Evolutionary conservation across 1,140 invertebrate genomes (phyloP).

Genomic region (Aleiodes sp.): DNA sequence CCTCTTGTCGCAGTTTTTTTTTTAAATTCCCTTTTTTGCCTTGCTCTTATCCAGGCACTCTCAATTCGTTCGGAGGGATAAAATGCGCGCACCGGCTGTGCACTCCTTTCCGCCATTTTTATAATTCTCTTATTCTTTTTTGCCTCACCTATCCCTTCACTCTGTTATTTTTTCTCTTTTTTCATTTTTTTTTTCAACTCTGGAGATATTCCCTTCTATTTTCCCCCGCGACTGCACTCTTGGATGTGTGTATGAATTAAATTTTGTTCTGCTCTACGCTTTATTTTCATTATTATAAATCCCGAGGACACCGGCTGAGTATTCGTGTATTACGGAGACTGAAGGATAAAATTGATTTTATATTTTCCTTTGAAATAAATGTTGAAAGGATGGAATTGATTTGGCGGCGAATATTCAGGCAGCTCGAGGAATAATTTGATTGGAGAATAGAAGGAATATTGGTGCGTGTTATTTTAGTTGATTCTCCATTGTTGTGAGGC

Average conservation of each 20-base stretch:
- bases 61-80: background rate
- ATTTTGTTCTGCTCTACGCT: conserved; percentile 43
- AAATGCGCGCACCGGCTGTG: background rate
- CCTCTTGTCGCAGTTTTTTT: no score
- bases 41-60: background rate
- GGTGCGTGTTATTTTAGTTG: no score
- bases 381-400: no score
- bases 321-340: background rate
- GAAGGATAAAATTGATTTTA: background rate
- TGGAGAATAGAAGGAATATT: no score
- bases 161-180: conserved; percentile 19
- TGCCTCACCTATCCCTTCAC: conserved; percentile 11
- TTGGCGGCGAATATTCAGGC: no score
- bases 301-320: background rate
- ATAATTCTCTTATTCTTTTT: conserved; percentile 18
- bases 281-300: conserved; percentile 23
- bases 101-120: conserved; percentile 19
- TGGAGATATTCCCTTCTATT: conserved; percentile 15
- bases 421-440: no score
- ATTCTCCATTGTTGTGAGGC: no score
- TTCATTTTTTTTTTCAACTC: conserved; percentile 18
- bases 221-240: conserved; percentile 8
- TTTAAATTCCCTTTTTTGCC: background rate
- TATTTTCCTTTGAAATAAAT: no score
- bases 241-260: conserved; percentile 12